Base-by-base conservation (phyloP, 2,797 vertebrate genomes). In the Rhinophrynus dorsalis region DNA sequence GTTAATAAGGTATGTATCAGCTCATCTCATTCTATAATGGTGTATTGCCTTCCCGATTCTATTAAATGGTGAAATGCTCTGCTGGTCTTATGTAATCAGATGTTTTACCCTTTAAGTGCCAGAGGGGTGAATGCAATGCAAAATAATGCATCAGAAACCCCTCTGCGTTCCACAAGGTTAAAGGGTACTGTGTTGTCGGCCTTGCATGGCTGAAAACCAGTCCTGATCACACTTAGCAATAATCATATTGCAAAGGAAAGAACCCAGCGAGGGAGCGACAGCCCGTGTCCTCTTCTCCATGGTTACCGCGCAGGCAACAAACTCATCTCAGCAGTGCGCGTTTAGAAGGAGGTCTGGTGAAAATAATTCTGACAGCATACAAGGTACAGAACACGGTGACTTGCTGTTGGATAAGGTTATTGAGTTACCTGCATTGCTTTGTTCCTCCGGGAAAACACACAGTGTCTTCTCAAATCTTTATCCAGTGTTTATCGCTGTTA, bases 341-440 rank as follows among this genome's bases (percentile, higher is more conserved):
- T 33, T 54, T 65, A 40, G 7, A 17, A 8, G 17, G 9, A 38
- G 30, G 40, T 40, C 24, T 29, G 48, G 33, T 29, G 24, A 65
- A 54, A 65, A 18, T 29, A 51, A 40, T 32, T 65, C 15, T 54
- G 62, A 65, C 62, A 65, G 61, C 35, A 20, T 52, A 54, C 62
- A 54, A 54, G 48, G 62, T 21, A 21, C 21, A 27, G 62, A 18
- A 65, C 62, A 65, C 24, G 30, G 21, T 29, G 47, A 63, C 60
- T 65, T 21, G 62, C 50, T 54, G 62, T 52, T 65, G 51, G 45
- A 15, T 33, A 26, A 51, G 32, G 27, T 63, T 63, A 63, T 63
- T 38, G 26, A 52, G 62, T 65, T 65, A 52, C 62, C 62, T 54
- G 47, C 12, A 3, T 9, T 20, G 62, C 48, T 20, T 12, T 11